Conservation (phyloP, 1,140 invertebrate species). For the Psix sp. region DNA sequence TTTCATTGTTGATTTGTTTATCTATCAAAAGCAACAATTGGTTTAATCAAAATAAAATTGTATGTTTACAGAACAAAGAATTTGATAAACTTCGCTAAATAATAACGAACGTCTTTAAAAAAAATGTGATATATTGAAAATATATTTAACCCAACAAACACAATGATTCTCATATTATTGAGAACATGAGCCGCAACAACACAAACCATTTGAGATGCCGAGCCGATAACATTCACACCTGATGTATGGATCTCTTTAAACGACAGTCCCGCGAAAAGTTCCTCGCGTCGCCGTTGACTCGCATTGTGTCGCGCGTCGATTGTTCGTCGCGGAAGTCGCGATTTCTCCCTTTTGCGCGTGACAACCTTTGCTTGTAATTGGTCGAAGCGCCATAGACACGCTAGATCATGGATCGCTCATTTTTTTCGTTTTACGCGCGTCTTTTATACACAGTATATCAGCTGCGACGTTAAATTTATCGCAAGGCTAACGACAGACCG, state of each 20-base stretch:
- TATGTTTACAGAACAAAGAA: too few relatives aligned
- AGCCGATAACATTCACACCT: constrained; percentile 51
- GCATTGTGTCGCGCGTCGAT: constrained; percentile 50
- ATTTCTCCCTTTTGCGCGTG: constrained; percentile 32
- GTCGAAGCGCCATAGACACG: too few relatives aligned
- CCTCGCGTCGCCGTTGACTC: too few relatives aligned
- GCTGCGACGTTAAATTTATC: constrained; percentile 71
- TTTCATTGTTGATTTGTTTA: too few relatives aligned
- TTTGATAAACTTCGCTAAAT: too few relatives aligned
- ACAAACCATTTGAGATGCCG: constrained; percentile 33
- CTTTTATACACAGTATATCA: constrained; percentile 67
- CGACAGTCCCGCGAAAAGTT: constrained; percentile 45
- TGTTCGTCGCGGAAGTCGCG: constrained; percentile 45
- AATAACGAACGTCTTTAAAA: background rate
- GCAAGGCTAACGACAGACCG: constrained; percentile 72
- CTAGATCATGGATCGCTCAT: too few relatives aligned
- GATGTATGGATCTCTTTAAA: constrained; percentile 45
- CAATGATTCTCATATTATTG: constrained; percentile 35
- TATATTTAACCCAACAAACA: constrained; percentile 27
- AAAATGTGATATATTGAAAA: constrained; percentile 10
- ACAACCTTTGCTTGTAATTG: constrained; percentile 54
- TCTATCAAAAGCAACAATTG: too few relatives aligned
- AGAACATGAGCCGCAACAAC: constrained; percentile 25
- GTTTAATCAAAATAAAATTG: too few relatives aligned
- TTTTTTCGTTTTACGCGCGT: too few relatives aligned